Evolutionary conservation across 2,797 vertebrate genomes (phyloP), one percentile per base, ranked within the genome.

Genomic region (Notolepis coatsorum): DNA sequence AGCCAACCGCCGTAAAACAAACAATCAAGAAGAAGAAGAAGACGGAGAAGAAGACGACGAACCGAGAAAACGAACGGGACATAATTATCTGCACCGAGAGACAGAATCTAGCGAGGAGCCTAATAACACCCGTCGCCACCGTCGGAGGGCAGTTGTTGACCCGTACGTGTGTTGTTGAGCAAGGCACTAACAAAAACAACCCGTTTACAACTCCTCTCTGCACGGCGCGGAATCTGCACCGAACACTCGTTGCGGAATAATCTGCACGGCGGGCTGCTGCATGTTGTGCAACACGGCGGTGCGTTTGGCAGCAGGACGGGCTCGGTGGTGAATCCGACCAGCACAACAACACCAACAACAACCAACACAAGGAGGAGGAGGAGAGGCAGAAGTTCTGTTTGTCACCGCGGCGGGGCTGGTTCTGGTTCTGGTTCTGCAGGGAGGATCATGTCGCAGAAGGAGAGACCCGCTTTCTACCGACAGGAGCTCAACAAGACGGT

Each of bases 401-500:
- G 84, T 82, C 74, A 42, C 73, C 75, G 75, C 80, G 72, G 75
- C 80, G 72, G 82, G 77, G 73, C 77, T 73, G 61, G 58, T 79
- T 71, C n/a, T n/a, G n/a, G n/a, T n/a, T n/a, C n/a, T n/a, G n/a
- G 77, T 83, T 85, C 88, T 83, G 84, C 89, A 92, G 89, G 89
- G 89, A n/a, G n/a, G n/a, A n/a, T n/a, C n/a, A 94, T 94, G 93
- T 94, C 93, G 87, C 92, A 94, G 67, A 88, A 86, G 71, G 88
- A 90, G 75, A 95, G 96, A 88, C 92, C 94, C 82, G 89, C 88
- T 84, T 99, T 98, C 84, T 96, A 98, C 77, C 91, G 93, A 78
- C 95, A 96, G 87, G 97, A 98, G 85, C 93, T 97, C 65, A 98
- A 98, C 87, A 97, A 98, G 82, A 99, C 96, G 24, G 89, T 95